Evolutionary conservation across 2,888 invertebrate species (phyloP), one percentile per base, ranked within the genome.

Genomic region (Antitype chi): DNA sequence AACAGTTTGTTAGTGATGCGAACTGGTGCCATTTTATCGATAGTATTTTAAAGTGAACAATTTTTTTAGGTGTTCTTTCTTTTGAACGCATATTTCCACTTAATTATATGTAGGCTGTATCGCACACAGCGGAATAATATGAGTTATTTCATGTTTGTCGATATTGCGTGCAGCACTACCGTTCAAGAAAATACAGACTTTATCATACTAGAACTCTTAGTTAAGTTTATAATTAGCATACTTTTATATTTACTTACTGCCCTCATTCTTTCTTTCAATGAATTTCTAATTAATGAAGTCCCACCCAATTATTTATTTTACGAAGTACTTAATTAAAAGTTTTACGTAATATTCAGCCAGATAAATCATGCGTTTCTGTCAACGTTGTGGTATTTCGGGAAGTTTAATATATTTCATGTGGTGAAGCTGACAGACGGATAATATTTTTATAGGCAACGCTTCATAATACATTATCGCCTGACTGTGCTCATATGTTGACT

Each of bases 391-490:
- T 84, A 78, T 79, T 82, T 86, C 59, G 57, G 71, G 71, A 75
- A 66, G 53, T 68, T 60, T 66, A 70, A 68, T 78, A 67, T 75
- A 63, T 71, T 60, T 59, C 74, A 82, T 49, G 71, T 76, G 81
- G 60, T 68, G 59, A 28, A 68, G 28, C 70, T 74, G 70, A 82
- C 79, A 69, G 66, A 79, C 53, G 63, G 76, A 76, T 87, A 85
- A 86, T 87, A 86, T 86, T 87, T 87, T 87, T 83, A 82, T 87
- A 87, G 82, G 79, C 87, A 82, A 68, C 78, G 78, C n/a, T 83
- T 79, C 77, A 79, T 83, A 80, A 82, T 68, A 68, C 38, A 68
- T 86, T 85, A 74, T 76, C 74, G 63, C 15, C 15, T 15, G 55
- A 59, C 32, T 60, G 70, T 64, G 70, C 59, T 67, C 82, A 66